A percentile compares a stretch with the other conserved stretches of the same genome.
Conservation (phyloP, 2,888 invertebrate species). For the Hylaea fasciaria region DNA sequence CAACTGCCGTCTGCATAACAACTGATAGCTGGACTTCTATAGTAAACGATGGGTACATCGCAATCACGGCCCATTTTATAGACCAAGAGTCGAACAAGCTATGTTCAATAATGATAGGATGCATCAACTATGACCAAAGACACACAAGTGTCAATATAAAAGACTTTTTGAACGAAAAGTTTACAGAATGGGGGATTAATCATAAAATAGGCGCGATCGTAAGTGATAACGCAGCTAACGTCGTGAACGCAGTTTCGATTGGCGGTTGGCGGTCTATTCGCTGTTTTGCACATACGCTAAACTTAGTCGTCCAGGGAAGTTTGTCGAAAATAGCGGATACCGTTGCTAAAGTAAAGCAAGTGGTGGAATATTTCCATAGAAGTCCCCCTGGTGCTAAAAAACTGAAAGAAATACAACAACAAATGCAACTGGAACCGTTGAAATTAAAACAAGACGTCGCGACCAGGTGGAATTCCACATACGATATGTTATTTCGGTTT, state of each 20-base stretch:
- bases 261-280: conserved; percentile 35
- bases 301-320: conserved; percentile 36
- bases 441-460: conserved; percentile 31
- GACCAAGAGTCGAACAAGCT: conserved; percentile 16
- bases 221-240: conserved; percentile 31
- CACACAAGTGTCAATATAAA: conserved; percentile 23
- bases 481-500: conserved; percentile 30
- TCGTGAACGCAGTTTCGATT: conserved; percentile 25
- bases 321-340: conserved; percentile 7
- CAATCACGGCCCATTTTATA: conserved; percentile 39
- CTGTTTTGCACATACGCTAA: conserved; percentile 42
- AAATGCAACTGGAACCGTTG: neutral
- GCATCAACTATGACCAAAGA: conserved; percentile 14
- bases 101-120: conserved; percentile 19
- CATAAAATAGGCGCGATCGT: conserved; percentile 27
- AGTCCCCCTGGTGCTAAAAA: neutral
- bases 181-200: conserved; percentile 27
- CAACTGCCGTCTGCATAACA: conserved; percentile 38
- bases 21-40: conserved; percentile 41
- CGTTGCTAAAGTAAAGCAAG: conserved; percentile 10
- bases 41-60: conserved; percentile 31
- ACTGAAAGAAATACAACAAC: neutral
- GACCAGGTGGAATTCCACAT: conserved; percentile 37
- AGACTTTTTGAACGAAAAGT: conserved; percentile 14
- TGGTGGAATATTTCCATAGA: conserved; percentile 16